These are phyloP conservation scores for Neosalanx taihuensis DNA, from an alignment of 2,797 vertebrate genomes.

Conservation along the genomic window DNA sequence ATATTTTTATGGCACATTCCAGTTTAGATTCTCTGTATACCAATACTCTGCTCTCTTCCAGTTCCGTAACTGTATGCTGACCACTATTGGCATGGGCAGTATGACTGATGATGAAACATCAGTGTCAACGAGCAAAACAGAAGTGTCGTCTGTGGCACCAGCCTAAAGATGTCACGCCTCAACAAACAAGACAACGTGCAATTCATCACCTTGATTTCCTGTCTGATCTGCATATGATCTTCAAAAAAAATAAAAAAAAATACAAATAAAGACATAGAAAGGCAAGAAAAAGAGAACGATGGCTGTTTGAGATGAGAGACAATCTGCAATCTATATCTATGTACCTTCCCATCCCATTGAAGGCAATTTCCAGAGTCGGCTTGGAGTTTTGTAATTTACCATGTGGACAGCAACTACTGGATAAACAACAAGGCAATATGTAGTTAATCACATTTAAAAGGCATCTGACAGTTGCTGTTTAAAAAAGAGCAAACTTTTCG, in stretches of 20 bases:
- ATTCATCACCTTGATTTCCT: neutral
- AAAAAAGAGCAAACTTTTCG: slow-evolving; percentile 1
- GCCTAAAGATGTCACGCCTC: slow-evolving; percentile 56
- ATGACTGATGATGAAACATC: slow-evolving; percentile 70
- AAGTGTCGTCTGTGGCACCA: slow-evolving; percentile 70
- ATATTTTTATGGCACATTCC: neutral
- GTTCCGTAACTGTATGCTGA: slow-evolving; percentile 74
- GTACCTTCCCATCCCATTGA: neutral
- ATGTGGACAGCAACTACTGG: neutral
- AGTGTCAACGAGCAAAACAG: slow-evolving; percentile 65
- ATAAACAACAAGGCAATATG: neutral
- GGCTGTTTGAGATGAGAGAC: neutral
- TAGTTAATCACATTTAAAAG: neutral
- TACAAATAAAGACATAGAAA: no score
- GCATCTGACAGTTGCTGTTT: slow-evolving; percentile 6
- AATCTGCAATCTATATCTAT: neutral
- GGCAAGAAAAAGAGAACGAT: neutral
- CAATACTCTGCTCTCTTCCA: slow-evolving; percentile 37
- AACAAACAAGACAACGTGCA: neutral
- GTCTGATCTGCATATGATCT: neutral
- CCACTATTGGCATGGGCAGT: slow-evolving; percentile 67
- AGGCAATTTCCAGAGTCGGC: neutral
- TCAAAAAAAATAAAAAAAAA: neutral
- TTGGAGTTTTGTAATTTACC: neutral
- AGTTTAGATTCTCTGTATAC: neutral